A percentile compares a stretch with the other conserved stretches of the same genome.
Evolutionary conservation across 2,113 vertebrate species (phyloP).

Genomic region (Osmerus mordax): DNA sequence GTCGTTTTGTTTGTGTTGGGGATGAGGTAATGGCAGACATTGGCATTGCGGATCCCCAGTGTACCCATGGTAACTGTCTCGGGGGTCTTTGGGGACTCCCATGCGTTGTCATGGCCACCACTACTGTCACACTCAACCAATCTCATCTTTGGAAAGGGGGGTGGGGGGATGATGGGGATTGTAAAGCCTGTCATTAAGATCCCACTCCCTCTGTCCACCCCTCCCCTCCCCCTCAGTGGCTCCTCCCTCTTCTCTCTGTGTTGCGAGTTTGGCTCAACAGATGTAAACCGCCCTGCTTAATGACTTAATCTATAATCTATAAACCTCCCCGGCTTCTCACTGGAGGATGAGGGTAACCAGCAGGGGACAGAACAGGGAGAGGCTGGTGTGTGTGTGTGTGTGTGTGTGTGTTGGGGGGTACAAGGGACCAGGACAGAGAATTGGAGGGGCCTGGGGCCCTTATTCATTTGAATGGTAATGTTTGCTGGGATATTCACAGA

Average conservation of each 20-base stretch:
- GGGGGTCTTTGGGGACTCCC: slow-evolving; percentile 33
- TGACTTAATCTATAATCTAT: slow-evolving; percentile 42
- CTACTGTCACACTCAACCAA: slow-evolving; percentile 24
- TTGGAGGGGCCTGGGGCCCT: background rate
- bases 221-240: background rate
- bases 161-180: background rate
- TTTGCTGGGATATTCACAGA: background rate
- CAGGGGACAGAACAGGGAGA: too few species aligned
- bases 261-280: slow-evolving; percentile 26
- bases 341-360: too few species aligned
- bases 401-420: slow-evolving; percentile 9
- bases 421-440: slow-evolving; percentile 30
- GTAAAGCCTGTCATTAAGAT: slow-evolving; percentile 34
- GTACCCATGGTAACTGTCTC: slow-evolving; percentile 36
- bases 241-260: background rate
- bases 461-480: slow-evolving; percentile 3
- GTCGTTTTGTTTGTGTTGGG: slow-evolving; percentile 1
- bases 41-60: slow-evolving; percentile 12
- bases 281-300: slow-evolving; percentile 39
- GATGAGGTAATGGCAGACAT: slow-evolving; percentile 43
- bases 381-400: background rate
- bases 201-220: background rate
- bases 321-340: slow-evolving; percentile 12
- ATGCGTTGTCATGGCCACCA: slow-evolving; percentile 55
- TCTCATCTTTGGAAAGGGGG: slow-evolving; percentile 1